phyloP scores from a whole-genome alignment of 2,888 invertebrate species.

The Glyphotaelius pellucidus region DNA sequence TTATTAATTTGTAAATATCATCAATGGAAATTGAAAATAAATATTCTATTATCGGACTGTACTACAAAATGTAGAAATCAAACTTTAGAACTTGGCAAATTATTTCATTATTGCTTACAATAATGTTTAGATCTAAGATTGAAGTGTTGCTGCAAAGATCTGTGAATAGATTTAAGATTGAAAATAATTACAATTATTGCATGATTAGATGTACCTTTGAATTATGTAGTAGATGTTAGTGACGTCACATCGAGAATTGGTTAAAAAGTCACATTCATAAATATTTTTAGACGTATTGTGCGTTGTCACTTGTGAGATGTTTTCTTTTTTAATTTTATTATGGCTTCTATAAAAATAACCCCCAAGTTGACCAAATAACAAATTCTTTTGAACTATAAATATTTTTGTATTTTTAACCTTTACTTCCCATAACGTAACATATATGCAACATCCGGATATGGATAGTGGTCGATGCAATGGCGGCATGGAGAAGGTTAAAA shows the following conservation, averaged over 20 bases:
- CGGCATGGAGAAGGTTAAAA: too few species aligned
- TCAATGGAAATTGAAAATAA: neutral
- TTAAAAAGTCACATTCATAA: neutral
- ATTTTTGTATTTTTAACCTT: neutral
- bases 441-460: too few species aligned
- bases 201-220: neutral
- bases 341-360: neutral
- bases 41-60: neutral
- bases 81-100: neutral
- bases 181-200: neutral
- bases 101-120: neutral
- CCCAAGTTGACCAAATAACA: too few species aligned
- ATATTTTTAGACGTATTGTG: neutral
- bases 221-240: neutral
- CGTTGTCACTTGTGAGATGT: neutral
- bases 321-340: neutral
- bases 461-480: too few species aligned
- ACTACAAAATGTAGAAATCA: neutral
- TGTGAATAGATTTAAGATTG: constrained; percentile 16
- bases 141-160: constrained; percentile 13
- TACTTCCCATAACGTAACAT: too few species aligned
- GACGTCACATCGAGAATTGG: neutral
- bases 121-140: neutral
- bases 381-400: neutral
- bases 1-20: neutral